A percentile compares a stretch with the other conserved stretches of the same genome.
Evolutionary conservation across 64 coral and sea anemone species (phyloP).

Genomic region (Stichodactyla mertensii): DNA sequence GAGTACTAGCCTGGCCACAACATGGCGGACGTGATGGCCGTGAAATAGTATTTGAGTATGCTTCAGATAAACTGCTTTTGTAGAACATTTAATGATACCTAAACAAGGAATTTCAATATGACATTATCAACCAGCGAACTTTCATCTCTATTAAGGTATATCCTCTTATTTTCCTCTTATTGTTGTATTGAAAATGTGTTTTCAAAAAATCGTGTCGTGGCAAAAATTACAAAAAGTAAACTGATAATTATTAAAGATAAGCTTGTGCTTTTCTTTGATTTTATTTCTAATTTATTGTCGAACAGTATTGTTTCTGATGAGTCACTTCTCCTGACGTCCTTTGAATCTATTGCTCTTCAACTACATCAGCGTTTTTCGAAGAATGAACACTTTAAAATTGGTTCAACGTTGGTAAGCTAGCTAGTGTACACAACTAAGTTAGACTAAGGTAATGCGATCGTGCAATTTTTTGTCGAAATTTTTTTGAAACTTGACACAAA

Average conservation of each 20-base stretch:
- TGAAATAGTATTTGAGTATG: neutral
- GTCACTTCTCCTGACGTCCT: conserved; percentile 45
- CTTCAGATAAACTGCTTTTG: neutral
- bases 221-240: neutral
- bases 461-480: too few relatives aligned
- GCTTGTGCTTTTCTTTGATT: neutral
- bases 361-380: conserved; percentile 82
- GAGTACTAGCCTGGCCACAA: neutral
- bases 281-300: neutral
- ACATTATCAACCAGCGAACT: conserved; percentile 77
- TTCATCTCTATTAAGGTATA: conserved; percentile 63
- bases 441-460: too few relatives aligned
- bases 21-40: neutral
- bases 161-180: neutral
- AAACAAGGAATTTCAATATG: conserved; percentile 30
- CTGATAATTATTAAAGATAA: neutral
- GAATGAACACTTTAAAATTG: conserved; percentile 88
- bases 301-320: conserved; percentile 89
- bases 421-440: too few relatives aligned
- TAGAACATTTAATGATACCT: neutral
- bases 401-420: conserved; percentile 67
- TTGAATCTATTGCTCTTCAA: conserved; percentile 63
- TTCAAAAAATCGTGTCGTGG: neutral
- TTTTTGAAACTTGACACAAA: too few relatives aligned
- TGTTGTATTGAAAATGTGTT: neutral